Conservation (phyloP, 2,113 vertebrate genomes). For the Rissa tridactyla region DNA sequence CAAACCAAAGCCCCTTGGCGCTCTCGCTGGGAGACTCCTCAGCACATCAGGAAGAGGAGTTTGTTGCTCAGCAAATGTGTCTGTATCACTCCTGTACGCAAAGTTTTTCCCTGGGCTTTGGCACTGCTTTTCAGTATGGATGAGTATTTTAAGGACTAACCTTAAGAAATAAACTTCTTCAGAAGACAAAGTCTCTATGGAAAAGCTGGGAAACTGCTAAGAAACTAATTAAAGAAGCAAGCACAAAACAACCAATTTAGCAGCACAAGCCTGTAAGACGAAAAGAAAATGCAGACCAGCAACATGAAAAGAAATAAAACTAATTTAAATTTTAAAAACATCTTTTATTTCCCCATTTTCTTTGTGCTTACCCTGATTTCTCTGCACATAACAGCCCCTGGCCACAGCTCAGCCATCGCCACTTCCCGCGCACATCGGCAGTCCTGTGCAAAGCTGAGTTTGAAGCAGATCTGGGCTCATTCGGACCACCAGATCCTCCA, state of each 20-base stretch:
- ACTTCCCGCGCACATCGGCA: background rate
- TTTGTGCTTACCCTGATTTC: background rate
- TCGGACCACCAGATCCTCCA: background rate
- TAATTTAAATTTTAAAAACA: constrained; percentile 10
- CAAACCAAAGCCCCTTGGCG: background rate
- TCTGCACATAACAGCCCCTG: background rate
- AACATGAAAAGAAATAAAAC: constrained; percentile 39
- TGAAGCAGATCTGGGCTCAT: background rate
- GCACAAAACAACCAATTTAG: constrained; percentile 9
- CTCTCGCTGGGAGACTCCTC: background rate
- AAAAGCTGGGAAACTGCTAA: constrained; percentile 21
- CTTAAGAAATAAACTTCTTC: constrained; percentile 19
- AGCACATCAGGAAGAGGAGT: no score
- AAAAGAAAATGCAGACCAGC: background rate
- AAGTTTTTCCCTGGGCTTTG: background rate
- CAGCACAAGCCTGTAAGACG: background rate
- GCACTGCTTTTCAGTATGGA: background rate
- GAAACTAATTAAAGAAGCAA: constrained; percentile 47
- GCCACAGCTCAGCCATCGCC: background rate
- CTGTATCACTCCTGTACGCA: background rate
- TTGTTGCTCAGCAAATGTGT: background rate
- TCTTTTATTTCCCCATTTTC: background rate
- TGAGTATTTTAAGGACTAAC: constrained; percentile 28
- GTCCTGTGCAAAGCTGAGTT: background rate
- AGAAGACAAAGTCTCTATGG: constrained; percentile 26